Base-by-base conservation (phyloP, 2,888 invertebrate species). In the Palloptera scutellata region DNA sequence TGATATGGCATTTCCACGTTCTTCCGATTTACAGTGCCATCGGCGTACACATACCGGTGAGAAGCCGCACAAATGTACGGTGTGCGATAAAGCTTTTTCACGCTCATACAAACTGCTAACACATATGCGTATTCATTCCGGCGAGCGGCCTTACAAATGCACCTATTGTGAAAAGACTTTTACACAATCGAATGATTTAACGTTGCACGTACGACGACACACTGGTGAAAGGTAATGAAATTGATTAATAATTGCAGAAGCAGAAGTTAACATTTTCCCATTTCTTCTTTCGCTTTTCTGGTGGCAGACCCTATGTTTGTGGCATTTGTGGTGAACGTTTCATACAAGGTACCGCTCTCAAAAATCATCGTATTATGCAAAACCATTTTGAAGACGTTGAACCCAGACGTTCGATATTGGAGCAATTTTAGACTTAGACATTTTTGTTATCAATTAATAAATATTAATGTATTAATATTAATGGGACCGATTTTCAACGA, bases 131-230 rank as follows among this genome's bases (percentile, higher is more conserved):
- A 88, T 89, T 20, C 85, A 85, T 72, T 83, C 81, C 1, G 89
- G 89, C 1, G 86, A 87, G 57, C 84, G 88, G 42, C 89, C 89
- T 0, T 89, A 89, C 79, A 88, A 89, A 75, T 89, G 89, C 73
- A 86, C 87, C 2, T 89, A 82, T 59, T 85, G 85, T 63, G 83
- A 83, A 30, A 84, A 83, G 68, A 82, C 83, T 40, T 91, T 91
- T 79, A 90, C 91, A 0, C 91, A 91, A 81, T 91, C 91, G 61
- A 91, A 91, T 79, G 91, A 91, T 77, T 83, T 91, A 60, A 90
- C 90, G 0, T 79, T 91, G 15, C 91, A 91, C 78, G 88, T 91
- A 75, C 87, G 91, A 0, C 86, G 91, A 0, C 91, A 91, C 77
- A 91, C 91, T 0, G 91, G 91, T 10, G 81, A 81, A 70, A 68